Evolutionary conservation across 2,888 invertebrate genomes (phyloP), one percentile per base, ranked within the genome.

Genomic region (Brachyptera risi): DNA sequence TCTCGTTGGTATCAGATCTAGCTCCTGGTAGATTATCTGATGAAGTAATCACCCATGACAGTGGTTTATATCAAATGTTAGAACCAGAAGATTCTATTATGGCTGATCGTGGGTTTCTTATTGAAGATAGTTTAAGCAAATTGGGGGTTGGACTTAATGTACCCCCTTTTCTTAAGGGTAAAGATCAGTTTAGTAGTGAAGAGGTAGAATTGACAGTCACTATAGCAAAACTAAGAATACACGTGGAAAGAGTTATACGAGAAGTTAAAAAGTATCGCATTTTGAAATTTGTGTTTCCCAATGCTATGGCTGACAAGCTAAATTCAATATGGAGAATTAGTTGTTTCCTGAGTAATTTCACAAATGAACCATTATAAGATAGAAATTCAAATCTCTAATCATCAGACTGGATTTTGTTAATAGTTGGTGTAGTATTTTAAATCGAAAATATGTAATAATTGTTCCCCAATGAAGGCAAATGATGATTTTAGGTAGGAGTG

Each of bases 61-160:
- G 57, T 58, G 64, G 59, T 1, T 60, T 66, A 37, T 59, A 67
- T 15, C 21, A 61, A 4, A 56, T 59, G 21, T 21, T 68, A 13
- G 49, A 49, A n/a, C 44, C 61, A 24, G 65, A 65, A 40, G 67
- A 67, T 59, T 51, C 61, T 11, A 61, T 69, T 17, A 59, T 69
- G 59, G 67, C 66, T 15, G 68, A 67, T 59, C 62, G 67, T 26
- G 68, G 67, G 3, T 68, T 68, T 37, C 63, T 61, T 15, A 61
- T 67, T 42, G 56, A 35, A 11, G 65, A 67, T 56, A 47, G 61
- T 56, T 60, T 65, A 50, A 59, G 58, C 37, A 35, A 60, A 31
- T 40, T 42, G 37, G 27, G 56, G 40, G 63, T 62, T 26, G 49
- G 51, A 4, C 27, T 67, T n/a, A 50, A 58, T 19, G 63, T 60